These are phyloP conservation scores for Sebastes trivittatus DNA, from an alignment of 2,797 vertebrate species.

Conservation along the genomic window DNA sequence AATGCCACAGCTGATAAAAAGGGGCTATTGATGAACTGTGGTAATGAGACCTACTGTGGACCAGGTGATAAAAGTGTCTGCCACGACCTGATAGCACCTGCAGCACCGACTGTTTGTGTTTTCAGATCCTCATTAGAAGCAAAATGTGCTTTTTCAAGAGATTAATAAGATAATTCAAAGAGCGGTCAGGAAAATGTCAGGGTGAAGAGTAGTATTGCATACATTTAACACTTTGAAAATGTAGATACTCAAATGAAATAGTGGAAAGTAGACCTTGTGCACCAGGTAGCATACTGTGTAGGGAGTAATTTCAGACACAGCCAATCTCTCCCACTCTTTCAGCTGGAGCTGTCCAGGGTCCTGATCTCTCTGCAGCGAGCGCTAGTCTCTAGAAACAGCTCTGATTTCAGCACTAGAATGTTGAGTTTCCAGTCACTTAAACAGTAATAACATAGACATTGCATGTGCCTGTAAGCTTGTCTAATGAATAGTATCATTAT, in stretches of 20 bases:
- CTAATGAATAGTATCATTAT: neutral
- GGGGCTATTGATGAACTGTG: conserved; percentile 57
- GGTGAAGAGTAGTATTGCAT: neutral
- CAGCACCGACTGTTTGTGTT: neutral
- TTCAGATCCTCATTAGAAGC: too few species aligned
- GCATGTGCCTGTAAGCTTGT: neutral
- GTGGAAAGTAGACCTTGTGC: neutral
- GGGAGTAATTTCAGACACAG: neutral
- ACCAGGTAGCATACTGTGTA: neutral
- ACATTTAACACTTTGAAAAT: neutral
- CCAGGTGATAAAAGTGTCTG: conserved; percentile 43
- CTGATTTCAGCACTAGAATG: neutral
- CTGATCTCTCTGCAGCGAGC: neutral
- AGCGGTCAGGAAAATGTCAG: neutral
- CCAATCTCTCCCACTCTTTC: neutral
- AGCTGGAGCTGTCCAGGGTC: conserved; percentile 23
- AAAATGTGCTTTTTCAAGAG: neutral
- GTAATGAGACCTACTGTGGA: conserved; percentile 46
- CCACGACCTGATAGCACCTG: neutral
- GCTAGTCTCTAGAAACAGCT: neutral
- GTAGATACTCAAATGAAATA: neutral
- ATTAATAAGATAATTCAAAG: neutral
- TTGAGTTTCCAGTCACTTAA: neutral
- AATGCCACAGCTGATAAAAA: conserved; percentile 67
- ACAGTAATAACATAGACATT: neutral